These are phyloP conservation scores for Macrochelys suwanniensis DNA, from an alignment of 2,797 vertebrate genomes.

Conservation along the genomic window DNA sequence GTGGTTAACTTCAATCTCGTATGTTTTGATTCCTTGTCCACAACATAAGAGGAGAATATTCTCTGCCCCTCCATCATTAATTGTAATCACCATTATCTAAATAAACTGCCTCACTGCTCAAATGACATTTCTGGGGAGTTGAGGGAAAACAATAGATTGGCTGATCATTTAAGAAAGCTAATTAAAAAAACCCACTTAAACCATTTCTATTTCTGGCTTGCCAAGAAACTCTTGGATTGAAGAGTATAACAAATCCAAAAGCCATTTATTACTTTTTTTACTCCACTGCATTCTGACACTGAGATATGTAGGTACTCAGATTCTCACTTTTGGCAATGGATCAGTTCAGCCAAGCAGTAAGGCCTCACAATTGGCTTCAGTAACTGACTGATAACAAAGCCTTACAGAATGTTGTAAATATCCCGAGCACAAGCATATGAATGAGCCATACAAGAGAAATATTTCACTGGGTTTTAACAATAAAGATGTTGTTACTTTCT, in stretches of 20 bases:
- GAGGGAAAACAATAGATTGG: constrained; percentile 34
- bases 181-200: constrained; percentile 58
- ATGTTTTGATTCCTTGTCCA: constrained; percentile 62
- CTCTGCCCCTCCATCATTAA: constrained; percentile 60
- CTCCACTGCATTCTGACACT: constrained; percentile 46
- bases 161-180: constrained; percentile 64
- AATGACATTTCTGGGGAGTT: neutral
- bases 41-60: constrained; percentile 69
- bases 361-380: constrained; percentile 68
- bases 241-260: constrained; percentile 41
- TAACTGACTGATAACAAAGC: constrained; percentile 30
- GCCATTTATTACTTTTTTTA: constrained; percentile 45
- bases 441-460: neutral
- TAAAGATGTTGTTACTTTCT: constrained; percentile 75
- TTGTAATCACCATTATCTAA: constrained; percentile 70
- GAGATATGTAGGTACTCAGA: constrained; percentile 35
- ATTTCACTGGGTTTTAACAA: constrained; percentile 33
- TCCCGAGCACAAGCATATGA: constrained; percentile 37
- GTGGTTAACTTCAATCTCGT: constrained; percentile 66
- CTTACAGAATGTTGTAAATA: constrained; percentile 76
- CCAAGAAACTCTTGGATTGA: constrained; percentile 46
- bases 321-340: constrained; percentile 68
- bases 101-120: constrained; percentile 73
- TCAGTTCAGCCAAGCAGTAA: constrained; percentile 80
- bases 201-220: constrained; percentile 55